These are phyloP conservation scores for Acanthiza pusilla DNA, from an alignment of 2,797 vertebrate genomes.

Conservation along the genomic window DNA sequence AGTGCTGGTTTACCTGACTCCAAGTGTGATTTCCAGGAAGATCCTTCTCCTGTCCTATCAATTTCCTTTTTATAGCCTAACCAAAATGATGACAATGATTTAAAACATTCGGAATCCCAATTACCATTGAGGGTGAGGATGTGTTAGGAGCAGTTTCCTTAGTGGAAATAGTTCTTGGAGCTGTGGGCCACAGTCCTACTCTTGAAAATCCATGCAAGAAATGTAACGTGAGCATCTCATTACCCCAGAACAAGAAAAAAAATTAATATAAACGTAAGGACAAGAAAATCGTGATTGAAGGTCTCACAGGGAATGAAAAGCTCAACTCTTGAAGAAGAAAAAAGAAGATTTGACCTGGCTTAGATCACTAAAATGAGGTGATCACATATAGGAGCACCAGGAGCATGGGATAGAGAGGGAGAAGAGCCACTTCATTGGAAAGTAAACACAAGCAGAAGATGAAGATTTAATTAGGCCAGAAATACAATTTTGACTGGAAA, in stretches of 20 bases:
- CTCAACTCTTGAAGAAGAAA: neutral
- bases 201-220: neutral
- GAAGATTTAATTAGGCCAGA: neutral
- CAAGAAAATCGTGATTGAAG: neutral
- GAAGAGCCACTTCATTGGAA: neutral
- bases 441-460: neutral
- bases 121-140: neutral
- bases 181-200: neutral
- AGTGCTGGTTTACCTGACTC: neutral
- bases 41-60: neutral
- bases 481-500: neutral
- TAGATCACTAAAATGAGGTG: neutral
- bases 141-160: neutral
- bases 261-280: fast-evolving
- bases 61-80: neutral
- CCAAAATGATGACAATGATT: neutral
- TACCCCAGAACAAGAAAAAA: neutral
- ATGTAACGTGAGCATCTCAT: neutral
- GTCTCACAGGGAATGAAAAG: neutral
- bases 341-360: neutral
- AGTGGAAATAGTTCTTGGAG: neutral
- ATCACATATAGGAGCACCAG: neutral
- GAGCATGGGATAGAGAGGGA: neutral
- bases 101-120: neutral
- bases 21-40: neutral